These are phyloP conservation scores for Vombatus ursinus DNA, from an alignment of 2,113 vertebrate species.

Conservation along the genomic window DNA sequence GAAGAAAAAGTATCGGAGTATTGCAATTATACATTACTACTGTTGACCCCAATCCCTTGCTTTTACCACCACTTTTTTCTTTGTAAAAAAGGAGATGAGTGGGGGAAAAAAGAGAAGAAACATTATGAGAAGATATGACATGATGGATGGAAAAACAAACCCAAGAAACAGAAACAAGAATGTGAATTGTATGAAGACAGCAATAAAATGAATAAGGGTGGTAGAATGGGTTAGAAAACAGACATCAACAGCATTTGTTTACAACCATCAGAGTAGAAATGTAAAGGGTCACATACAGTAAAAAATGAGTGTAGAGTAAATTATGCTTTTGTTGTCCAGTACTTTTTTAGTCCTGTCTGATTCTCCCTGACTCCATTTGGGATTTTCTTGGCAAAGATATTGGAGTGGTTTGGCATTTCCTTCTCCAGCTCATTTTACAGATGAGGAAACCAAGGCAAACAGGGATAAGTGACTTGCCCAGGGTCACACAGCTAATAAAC, in stretches of 20 bases:
- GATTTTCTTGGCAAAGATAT: background rate
- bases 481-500: background rate
- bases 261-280: background rate
- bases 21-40: background rate
- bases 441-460: background rate
- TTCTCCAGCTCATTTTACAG: background rate
- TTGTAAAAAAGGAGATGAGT: background rate
- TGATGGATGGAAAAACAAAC: background rate
- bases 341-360: background rate
- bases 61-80: background rate
- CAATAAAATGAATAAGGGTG: background rate
- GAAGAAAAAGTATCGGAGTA: background rate
- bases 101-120: background rate
- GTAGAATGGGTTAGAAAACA: background rate
- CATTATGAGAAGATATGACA: background rate
- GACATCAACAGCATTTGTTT: background rate
- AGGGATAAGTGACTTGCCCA: background rate
- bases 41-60: background rate
- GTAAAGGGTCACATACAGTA: background rate
- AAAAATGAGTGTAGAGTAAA: background rate
- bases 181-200: background rate
- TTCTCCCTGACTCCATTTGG: background rate
- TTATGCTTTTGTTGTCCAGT: background rate
- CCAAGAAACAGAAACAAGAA: background rate
- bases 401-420: no score